Evolutionary conservation across 2,797 vertebrate genomes (phyloP), one percentile per base, ranked within the genome.

Genomic region (Enteromius trimaculatus): DNA sequence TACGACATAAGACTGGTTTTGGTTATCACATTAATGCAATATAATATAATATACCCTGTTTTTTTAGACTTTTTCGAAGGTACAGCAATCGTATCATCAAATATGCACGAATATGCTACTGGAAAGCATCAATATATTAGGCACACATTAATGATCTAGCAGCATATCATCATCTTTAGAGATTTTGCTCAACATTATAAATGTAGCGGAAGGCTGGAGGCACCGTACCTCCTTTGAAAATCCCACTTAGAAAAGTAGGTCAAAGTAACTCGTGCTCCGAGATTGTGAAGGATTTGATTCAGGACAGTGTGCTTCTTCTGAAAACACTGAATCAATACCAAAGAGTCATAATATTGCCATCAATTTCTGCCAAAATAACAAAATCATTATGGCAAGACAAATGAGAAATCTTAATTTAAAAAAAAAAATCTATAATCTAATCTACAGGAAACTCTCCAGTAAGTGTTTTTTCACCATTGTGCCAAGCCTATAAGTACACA

Each of bases 161-260:
- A 44, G 68, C 31, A 26, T 16, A 23, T 71, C 75, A 76, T 31
- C 7, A 62, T 77, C n/a, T 62, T 83, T 39, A 37, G 37, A 69
- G 65, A 71, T 62, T 39, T 77, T 51, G 37, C 65, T 78, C 29
- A 83, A 60, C 81, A 49, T 83, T 70, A 42, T 62, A 83, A 77
- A 70, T 78, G 81, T 47, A 77, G 60, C 6, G 39, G 51, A 70
- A 77, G 42, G 51, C 81, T 83, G 21, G 75, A 78, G 75, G 81
- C 74, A 77, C 21, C 19, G 29, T 58, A 53, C 37, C 66, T 81
- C 80, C 53, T 85, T 81, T 82, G 77, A 78, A 78, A 47, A 85
- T 74, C 75, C 53, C 81, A 83, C 81, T 60, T 49, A 78, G 51
- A 21, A 83, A 83, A 78, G 81, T 78, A 83, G 81, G 81, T 77